Evolutionary conservation across 2,113 vertebrate species (phyloP).

Genomic region (Mola mola): DNA sequence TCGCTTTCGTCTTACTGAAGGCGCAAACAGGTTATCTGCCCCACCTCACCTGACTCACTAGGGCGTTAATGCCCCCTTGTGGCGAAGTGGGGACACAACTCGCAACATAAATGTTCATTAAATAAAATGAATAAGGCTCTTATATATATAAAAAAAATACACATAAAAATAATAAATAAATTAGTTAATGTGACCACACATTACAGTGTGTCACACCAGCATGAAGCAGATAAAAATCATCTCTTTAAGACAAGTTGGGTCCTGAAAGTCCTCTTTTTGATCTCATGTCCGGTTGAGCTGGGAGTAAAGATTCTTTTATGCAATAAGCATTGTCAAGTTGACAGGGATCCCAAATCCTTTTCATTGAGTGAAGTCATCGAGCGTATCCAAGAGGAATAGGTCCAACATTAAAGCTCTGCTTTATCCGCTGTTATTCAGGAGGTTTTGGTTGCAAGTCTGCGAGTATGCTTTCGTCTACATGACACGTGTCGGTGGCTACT

Average conservation of each 20-base stretch:
- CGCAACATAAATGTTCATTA: too few species aligned
- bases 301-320: not conserved
- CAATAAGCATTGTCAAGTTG: not conserved
- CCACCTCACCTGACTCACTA: too few species aligned
- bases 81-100: too few species aligned
- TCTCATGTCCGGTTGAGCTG: not conserved
- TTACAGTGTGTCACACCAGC: too few species aligned
- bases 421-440: conserved; percentile 6
- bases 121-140: too few species aligned
- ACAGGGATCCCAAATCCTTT: not conserved
- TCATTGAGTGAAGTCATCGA: not conserved
- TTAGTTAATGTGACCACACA: too few species aligned
- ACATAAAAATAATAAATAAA: too few species aligned
- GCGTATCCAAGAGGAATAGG: not conserved
- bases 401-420: not conserved
- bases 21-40: too few species aligned
- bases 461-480: conserved; percentile 9
- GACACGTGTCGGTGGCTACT: conserved; percentile 14
- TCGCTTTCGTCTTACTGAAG: too few species aligned
- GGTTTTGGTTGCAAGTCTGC: conserved; percentile 1
- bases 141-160: too few species aligned
- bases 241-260: not conserved
- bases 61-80: too few species aligned
- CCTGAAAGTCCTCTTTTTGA: too few species aligned
- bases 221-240: not conserved